Conservation (phyloP, 2,113 vertebrate genomes). For the human (Homo sapiens) region GRCh38 chr11:125220001-125220500, state of each 20-base stretch:
- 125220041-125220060: background rate
- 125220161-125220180: background rate
- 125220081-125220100: background rate
- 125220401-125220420: background rate
- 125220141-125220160: background rate
- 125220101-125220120: conserved; percentile 5
- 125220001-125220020: background rate
- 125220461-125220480: background rate
- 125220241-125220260: background rate
- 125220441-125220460: background rate
- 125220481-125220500: background rate
- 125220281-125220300: conserved; percentile 11
- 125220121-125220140: background rate
- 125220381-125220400: background rate
- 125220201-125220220: background rate
- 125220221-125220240: background rate
- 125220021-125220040: background rate
- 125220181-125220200: background rate
- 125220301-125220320: background rate
- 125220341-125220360: background rate
- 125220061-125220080: background rate
- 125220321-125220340: background rate
- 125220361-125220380: background rate
- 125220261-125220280: background rate
- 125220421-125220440: background rate